Conservation (phyloP, 2,113 vertebrate species). For the Myotis yumanensis region DNA sequence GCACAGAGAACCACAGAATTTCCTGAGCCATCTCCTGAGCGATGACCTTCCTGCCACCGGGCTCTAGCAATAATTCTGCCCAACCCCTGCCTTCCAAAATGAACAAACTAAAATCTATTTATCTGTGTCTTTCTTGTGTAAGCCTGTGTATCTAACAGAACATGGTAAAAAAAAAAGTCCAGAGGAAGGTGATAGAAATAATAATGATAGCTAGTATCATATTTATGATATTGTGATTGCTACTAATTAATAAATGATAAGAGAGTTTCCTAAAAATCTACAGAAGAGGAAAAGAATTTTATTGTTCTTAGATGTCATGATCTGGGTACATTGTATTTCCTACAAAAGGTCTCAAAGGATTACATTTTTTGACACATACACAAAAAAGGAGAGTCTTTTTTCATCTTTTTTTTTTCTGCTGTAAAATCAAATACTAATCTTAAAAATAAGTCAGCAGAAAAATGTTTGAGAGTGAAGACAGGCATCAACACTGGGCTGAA, state of each 20-base stretch:
- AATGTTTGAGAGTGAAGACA: conserved; percentile 56
- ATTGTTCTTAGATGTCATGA: conserved; percentile 79
- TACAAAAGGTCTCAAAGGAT: conserved; percentile 79
- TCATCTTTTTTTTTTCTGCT: conserved; percentile 21
- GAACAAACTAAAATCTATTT: not conserved
- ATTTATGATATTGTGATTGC: not conserved
- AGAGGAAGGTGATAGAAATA: not conserved
- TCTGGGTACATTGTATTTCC: conserved; percentile 77
- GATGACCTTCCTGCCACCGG: not conserved
- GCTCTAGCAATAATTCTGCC: not conserved
- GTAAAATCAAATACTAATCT: conserved; percentile 71
- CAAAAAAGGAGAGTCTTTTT: not conserved
- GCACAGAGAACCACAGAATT: not conserved
- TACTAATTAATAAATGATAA: conserved; percentile 33
- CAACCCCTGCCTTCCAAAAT: not conserved
- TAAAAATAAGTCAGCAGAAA: conserved; percentile 70
- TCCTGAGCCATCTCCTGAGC: not conserved
- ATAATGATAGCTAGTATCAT: not conserved
- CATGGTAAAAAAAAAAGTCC: not conserved
- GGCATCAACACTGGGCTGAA: not conserved
- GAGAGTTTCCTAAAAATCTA: conserved; percentile 63
- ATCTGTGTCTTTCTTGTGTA: not conserved
- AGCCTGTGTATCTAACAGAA: not conserved
- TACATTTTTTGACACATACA: conserved; percentile 67
- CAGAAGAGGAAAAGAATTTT: conserved; percentile 82